Evolutionary conservation across 2,888 invertebrate genomes (phyloP), one percentile per base, ranked within the genome.

Genomic region (Callyntrura sp.): DNA sequence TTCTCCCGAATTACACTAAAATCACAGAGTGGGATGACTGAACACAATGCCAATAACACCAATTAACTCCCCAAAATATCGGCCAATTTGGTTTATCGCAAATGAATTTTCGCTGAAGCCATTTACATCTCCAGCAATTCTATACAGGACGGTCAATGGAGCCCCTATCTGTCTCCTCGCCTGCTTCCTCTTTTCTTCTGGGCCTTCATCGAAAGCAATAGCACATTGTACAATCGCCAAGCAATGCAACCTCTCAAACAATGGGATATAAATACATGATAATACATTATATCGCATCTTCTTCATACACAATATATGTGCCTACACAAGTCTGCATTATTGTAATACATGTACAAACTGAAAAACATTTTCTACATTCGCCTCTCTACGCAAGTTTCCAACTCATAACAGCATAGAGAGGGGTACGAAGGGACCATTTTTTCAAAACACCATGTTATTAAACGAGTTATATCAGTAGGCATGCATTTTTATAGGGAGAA

Each of bases 141-240:
- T 28, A 28, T 20, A 55, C 62, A 23, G 11, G 45, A 48, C 20
- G 35, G 57, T 82, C 23, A 51, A 86, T 70, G 60, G 70, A 87
- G 79, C 45, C 87, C 51, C 86, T 86, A n/a, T 79, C 73, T 70
- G 78, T 78, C 84, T 78, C 83, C 76, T 84, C 84, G 62, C 76
- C 85, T 82, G 88, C 79, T 84, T 88, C 84, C 88, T 88, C 62
- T 88, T 62, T 65, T 65, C 76, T 83, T 88, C 88, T 88, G 88
- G 83, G 57, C 88, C 88, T 84, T 88, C 78, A 62, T 55, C 70
- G 76, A 60, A 6, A 48, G 45, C 23, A 83, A 60, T 57, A 51
- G 9, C 84, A 76, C 78, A 88, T 84, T 82, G 88, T 83, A 73
- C 73, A 55, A 81, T 35, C 9, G 6, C n/a, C n/a, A 45, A 11